Percentiles rank a stretch among this genome's conserved stretches.
Conservation (phyloP, 2,888 invertebrate species). For the Drosophila mimetica region DNA sequence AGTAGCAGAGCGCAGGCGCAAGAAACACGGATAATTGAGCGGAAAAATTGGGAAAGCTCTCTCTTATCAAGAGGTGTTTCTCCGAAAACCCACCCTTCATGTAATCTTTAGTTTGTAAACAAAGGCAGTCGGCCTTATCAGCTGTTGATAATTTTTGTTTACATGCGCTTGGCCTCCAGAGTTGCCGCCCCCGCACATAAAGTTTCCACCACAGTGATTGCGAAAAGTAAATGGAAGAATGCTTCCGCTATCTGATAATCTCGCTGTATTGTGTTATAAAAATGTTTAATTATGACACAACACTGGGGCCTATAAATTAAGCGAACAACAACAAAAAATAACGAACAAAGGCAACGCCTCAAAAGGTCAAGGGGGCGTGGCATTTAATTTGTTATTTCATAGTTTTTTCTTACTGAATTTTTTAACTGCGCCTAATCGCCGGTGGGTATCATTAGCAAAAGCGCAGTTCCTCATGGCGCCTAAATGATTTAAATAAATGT, state of each 20-base stretch:
- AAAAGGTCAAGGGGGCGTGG: constrained; percentile 63
- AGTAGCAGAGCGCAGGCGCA: constrained; percentile 23
- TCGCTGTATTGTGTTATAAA: constrained; percentile 17
- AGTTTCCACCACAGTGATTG: constrained; percentile 30
- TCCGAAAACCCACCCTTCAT: constrained; percentile 2
- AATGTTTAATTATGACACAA: constrained; percentile 55
- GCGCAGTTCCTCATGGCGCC: constrained; percentile 54
- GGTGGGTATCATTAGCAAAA: constrained; percentile 47
- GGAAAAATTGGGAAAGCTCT: neutral
- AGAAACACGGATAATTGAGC: constrained; percentile 50
- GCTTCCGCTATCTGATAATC: constrained; percentile 33
- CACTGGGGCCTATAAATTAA: constrained; percentile 46
- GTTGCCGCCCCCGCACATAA: constrained; percentile 7
- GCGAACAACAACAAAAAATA: constrained; percentile 7
- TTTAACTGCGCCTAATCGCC: constrained; percentile 55
- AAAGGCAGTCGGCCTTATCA: constrained; percentile 29
- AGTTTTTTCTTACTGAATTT: constrained; percentile 7
- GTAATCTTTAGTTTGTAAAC: constrained; percentile 43
- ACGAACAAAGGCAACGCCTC: constrained; percentile 33
- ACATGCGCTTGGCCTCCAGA: constrained; percentile 29
- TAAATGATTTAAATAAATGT: constrained; percentile 52
- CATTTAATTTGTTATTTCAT: constrained; percentile 31
- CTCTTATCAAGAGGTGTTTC: constrained; percentile 34
- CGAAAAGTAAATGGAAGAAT: constrained; percentile 20
- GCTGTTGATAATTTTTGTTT: constrained; percentile 22